Conservation (phyloP, 2,113 vertebrate genomes). For the Penelope pileata region DNA sequence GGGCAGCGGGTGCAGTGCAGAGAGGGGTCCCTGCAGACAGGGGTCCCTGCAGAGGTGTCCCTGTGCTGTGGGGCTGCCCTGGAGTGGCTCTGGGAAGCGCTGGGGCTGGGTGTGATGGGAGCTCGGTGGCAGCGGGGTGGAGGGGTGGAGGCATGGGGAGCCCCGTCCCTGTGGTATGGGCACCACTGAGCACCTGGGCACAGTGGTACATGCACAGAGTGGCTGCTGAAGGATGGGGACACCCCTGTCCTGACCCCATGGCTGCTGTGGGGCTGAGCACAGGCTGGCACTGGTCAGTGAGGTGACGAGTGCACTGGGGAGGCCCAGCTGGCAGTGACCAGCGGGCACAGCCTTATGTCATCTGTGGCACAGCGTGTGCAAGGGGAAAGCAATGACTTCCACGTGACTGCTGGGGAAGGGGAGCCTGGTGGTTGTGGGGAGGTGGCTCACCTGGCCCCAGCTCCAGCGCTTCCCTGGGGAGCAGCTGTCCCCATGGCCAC, state of each 20-base stretch:
- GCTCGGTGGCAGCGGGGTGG: neutral
- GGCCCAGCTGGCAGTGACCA: rapidly evolving
- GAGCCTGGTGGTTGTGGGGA: rapidly evolving
- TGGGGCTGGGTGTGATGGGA: rapidly evolving
- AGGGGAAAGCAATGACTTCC: neutral
- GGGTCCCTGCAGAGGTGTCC: too few relatives aligned
- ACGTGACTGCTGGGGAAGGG: neutral
- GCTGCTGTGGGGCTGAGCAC: neutral
- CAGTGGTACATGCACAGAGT: rapidly evolving
- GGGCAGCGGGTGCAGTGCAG: neutral
- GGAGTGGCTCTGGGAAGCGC: too few relatives aligned
- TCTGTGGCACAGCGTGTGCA: rapidly evolving
- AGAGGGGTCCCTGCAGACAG: too few relatives aligned
- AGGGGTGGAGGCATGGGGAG: rapidly evolving
- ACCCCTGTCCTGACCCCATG: too few relatives aligned
- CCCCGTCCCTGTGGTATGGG: rapidly evolving
- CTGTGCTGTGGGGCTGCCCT: too few relatives aligned
- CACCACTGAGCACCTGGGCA: rapidly evolving
- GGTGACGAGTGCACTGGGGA: rapidly evolving
- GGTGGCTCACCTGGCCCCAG: neutral
- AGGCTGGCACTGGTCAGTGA: rapidly evolving
- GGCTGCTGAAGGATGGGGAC: rapidly evolving
- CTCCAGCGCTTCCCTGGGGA: neutral
- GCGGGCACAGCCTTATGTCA: neutral
- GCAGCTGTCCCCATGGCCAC: rapidly evolving